Base-by-base conservation (phyloP, 1,140 invertebrate species). In the Portunus trituberculatus region DNA sequence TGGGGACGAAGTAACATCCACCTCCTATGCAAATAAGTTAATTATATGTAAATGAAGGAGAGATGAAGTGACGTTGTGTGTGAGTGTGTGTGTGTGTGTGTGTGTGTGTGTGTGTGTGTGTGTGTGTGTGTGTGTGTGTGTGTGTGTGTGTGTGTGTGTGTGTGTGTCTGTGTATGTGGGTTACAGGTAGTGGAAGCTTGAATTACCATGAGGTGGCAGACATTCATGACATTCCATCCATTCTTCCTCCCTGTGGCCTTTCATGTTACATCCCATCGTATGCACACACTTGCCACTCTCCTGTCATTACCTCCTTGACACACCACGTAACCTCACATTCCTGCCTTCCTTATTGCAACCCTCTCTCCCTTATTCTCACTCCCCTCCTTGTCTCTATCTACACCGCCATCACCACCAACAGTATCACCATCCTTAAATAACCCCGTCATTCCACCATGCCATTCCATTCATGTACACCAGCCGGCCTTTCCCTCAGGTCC, bases 351-450 rank as follows among this genome's bases (percentile, higher is more conserved):
- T n/a, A 39, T 32, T 48, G 4, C 45, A 29, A 16, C 45, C 45
- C 88, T 90, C 45, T 52, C 88, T 90, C 39, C 48, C 88, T 90
- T 20, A 20, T 39, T 90, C 39, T 16, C 88, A 48, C 88, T 90
- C 45, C 8, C 25, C 20, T 32, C 31, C 20, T 88, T 88, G 6
- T 32, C 86, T 88, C 86, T 32, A 25, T 88, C 86, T 88, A 32
- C n/a, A 28, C 28, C 12, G 83, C 28, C 28, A 25, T 28, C 76
- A 25, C 76, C 76, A 82, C 16, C 0, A 82, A 7, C 76, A 82
- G 76, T 28, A 82, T 25, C 76, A 82, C 16, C 76, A 82, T 4
- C 76, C 1, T 4, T 82, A 82, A 39, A 39, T 39, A 39, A 39
- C 39, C 1, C 39, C 39, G 6, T 39, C 39, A 82, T 82, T 25